Conservation (phyloP, 2,888 invertebrate species). For the Hipparchia semele region DNA sequence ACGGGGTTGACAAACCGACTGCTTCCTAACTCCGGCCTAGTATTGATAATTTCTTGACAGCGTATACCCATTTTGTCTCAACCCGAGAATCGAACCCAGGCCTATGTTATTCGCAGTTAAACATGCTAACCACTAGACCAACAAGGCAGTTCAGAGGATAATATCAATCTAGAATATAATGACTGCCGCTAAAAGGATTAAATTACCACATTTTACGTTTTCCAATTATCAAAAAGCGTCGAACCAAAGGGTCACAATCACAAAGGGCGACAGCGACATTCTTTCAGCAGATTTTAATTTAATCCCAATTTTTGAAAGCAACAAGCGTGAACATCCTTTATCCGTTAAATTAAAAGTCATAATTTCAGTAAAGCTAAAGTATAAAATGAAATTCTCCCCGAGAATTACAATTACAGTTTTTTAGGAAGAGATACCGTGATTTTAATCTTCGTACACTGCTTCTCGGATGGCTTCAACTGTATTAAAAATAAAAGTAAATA, state of each 20-base stretch:
- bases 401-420: conserved; percentile 8
- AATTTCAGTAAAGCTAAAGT: conserved; percentile 8
- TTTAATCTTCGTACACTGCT: neutral
- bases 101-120: too few species aligned
- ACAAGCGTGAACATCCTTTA: conserved; percentile 59
- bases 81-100: too few species aligned
- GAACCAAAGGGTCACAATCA: conserved; percentile 64
- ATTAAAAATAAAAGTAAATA: neutral
- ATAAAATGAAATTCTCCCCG: neutral
- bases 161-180: too few species aligned
- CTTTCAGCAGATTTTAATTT: conserved; percentile 76
- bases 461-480: neutral
- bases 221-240: conserved; percentile 59
- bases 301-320: conserved; percentile 70
- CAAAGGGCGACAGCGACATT: conserved; percentile 63
- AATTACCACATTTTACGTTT: conserved; percentile 43
- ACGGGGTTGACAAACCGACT: too few species aligned
- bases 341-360: conserved; percentile 25
- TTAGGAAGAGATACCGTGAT: neutral
- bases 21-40: too few species aligned
- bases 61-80: too few species aligned
- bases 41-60: too few species aligned
- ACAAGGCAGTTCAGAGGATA: too few species aligned
- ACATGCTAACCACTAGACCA: too few species aligned
- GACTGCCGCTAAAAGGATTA: conserved; percentile 19